Conservation (phyloP, 2,888 invertebrate genomes). For the Aplocera efformata region DNA sequence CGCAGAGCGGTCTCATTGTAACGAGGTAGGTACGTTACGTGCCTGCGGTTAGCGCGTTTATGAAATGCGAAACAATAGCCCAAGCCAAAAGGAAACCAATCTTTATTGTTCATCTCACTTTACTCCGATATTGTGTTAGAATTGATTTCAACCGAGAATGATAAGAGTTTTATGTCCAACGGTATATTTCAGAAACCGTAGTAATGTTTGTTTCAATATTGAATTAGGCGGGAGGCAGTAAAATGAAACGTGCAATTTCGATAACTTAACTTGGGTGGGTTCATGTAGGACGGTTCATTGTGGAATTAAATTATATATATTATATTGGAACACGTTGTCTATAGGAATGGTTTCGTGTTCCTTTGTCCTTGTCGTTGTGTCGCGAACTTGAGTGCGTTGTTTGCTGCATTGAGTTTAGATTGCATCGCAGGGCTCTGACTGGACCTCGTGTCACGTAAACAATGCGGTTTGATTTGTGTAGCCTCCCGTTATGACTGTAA, state of each 20-base stretch:
- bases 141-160: constrained; percentile 63
- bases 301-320: constrained; percentile 40
- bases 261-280: constrained; percentile 38
- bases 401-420: constrained; percentile 22
- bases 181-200: constrained; percentile 56
- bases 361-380: constrained; percentile 43
- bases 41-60: constrained; percentile 52
- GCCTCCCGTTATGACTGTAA: constrained; percentile 29
- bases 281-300: constrained; percentile 35
- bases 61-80: constrained; percentile 64
- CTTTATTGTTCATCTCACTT: constrained; percentile 63
- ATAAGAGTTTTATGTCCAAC: constrained; percentile 69
- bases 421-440: constrained; percentile 27
- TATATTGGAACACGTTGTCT: constrained; percentile 30
- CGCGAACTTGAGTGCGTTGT: constrained; percentile 16
- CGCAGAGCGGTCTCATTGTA: constrained; percentile 28
- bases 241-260: constrained; percentile 45
- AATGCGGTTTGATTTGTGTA: constrained; percentile 40
- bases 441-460: constrained; percentile 41
- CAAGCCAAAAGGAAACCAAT: constrained; percentile 56
- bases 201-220: constrained; percentile 63
- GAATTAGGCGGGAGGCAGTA: constrained; percentile 48
- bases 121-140: constrained; percentile 59
- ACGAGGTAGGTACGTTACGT: constrained; percentile 23
- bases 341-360: constrained; percentile 46